These are phyloP conservation scores for Oxycera nigricornis DNA, from an alignment of 2,888 invertebrate genomes.

Conservation along the genomic window DNA sequence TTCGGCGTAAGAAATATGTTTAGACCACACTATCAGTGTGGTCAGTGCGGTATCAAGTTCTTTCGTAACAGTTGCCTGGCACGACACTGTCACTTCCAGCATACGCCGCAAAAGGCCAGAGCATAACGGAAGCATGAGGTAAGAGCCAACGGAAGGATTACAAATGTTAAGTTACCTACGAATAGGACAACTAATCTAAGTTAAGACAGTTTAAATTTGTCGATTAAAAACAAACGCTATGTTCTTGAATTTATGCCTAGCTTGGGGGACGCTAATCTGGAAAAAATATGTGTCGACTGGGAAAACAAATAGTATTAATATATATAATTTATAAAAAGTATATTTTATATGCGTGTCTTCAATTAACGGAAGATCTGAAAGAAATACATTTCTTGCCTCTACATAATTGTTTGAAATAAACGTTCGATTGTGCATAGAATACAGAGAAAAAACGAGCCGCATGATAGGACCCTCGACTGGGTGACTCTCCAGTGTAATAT, in stretches of 20 bases:
- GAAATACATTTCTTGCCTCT: too few species aligned
- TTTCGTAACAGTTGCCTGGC: constrained; percentile 45
- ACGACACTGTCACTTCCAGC: constrained; percentile 44
- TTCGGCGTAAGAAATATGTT: constrained; percentile 36
- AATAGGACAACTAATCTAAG: not conserved
- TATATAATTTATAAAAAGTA: not conserved
- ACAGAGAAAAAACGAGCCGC: too few species aligned
- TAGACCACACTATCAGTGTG: constrained; percentile 45
- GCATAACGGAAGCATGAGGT: not conserved
- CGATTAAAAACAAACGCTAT: too few species aligned
- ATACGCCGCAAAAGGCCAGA: constrained; percentile 32
- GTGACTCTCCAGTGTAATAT: too few species aligned
- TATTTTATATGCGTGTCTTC: too few species aligned
- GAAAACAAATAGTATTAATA: not conserved
- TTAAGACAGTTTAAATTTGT: not conserved
- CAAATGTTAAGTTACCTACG: not conserved
- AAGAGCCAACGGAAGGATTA: not conserved
- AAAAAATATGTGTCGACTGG: not conserved
- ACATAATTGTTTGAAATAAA: not conserved
- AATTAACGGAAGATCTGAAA: too few species aligned
- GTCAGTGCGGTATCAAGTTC: constrained; percentile 46
- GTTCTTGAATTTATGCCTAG: too few species aligned
- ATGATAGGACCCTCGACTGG: too few species aligned
- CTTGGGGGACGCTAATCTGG: not conserved
- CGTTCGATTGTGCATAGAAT: not conserved